A percentile compares a stretch with the other conserved stretches of the same genome.
Evolutionary conservation across 2,888 invertebrate genomes (phyloP).

Genomic region (Xanthia icteritia): DNA sequence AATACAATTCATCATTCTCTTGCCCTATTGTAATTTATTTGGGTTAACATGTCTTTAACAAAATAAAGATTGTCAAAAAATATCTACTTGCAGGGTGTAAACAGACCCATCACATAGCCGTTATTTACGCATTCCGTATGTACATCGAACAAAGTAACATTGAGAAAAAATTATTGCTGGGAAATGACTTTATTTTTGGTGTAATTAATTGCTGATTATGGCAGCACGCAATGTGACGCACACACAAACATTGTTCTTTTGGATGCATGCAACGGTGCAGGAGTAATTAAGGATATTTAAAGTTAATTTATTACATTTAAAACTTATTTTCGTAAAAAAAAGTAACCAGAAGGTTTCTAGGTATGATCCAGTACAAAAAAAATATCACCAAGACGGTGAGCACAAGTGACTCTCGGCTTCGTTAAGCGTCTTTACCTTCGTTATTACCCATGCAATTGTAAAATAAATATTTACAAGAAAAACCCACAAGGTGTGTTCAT

Average conservation of each 20-base stretch:
- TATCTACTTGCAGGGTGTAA: background rate
- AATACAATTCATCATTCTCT: constrained; percentile 2
- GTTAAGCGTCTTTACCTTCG: background rate
- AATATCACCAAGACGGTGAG: too few species aligned
- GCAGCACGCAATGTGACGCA: background rate
- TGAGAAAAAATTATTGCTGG: too few species aligned
- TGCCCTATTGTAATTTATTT: background rate
- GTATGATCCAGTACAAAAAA: background rate
- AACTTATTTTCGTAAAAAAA: too few species aligned
- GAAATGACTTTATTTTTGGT: background rate
- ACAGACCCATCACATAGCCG: background rate
- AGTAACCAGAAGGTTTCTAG: background rate
- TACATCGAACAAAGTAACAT: background rate
- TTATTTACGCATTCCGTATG: background rate
- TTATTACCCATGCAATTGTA: background rate
- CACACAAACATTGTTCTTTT: background rate
- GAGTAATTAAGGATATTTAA: background rate
- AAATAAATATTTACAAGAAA: background rate
- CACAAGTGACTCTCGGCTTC: background rate
- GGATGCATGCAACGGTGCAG: background rate
- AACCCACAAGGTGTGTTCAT: background rate
- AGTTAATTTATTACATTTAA: too few species aligned
- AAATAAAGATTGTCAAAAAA: background rate
- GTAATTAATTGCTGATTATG: background rate
- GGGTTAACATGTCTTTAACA: background rate